These are phyloP conservation scores for Heliconius hewitsoni DNA, from an alignment of 1,140 invertebrate species.

Conservation along the genomic window DNA sequence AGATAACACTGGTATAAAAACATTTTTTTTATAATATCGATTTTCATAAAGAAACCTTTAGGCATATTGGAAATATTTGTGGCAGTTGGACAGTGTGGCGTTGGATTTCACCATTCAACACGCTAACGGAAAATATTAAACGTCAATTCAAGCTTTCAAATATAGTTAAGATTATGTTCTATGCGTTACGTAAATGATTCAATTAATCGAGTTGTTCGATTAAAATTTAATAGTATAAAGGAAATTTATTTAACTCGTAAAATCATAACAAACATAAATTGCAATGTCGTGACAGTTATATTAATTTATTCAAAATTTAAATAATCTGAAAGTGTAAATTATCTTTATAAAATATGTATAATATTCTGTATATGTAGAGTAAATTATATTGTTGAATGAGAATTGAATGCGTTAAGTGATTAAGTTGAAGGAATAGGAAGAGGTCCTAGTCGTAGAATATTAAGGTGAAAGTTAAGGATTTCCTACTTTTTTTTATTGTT, in stretches of 20 bases:
- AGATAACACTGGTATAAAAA: too few species aligned
- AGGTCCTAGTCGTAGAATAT: neutral
- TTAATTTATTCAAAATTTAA: constrained; percentile 8
- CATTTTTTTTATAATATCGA: too few species aligned
- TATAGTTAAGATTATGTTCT: neutral
- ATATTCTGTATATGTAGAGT: neutral
- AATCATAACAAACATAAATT: constrained; percentile 1
- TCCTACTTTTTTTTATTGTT: neutral
- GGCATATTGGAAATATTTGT: neutral
- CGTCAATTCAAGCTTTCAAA: neutral
- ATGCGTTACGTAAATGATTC: neutral
- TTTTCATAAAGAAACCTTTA: too few species aligned
- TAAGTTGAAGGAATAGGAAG: neutral
- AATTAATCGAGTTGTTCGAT: neutral
- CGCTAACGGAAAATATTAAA: too few species aligned
- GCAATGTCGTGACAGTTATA: neutral
- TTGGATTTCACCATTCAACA: too few species aligned
- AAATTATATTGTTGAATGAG: neutral
- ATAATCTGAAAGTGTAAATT: constrained; percentile 7
- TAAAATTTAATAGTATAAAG: neutral
- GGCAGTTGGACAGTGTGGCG: too few species aligned
- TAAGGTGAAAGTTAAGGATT: neutral
- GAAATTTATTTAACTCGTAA: neutral
- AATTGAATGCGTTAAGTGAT: neutral
- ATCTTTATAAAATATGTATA: neutral